phyloP scores from a whole-genome alignment of 2,888 invertebrate species.

The Vannuccia rotundouncinata region DNA sequence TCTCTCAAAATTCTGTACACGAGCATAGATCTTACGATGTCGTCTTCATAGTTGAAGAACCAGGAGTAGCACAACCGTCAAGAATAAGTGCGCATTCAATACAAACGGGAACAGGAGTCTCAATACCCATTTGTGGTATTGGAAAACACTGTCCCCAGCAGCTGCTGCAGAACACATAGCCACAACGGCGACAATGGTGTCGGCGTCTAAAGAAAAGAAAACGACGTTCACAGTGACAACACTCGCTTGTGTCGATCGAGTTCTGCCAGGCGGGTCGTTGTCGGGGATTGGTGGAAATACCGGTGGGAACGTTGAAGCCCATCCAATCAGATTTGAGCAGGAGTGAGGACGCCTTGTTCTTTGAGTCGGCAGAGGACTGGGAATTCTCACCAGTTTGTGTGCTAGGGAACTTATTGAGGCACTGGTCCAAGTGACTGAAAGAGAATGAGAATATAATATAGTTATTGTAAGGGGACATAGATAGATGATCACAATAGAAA shows the following conservation, averaged over 20 bases:
- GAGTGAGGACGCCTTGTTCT: no score
- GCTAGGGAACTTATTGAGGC: no score
- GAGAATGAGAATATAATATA: no score
- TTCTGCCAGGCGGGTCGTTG: not conserved
- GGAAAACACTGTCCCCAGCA: conserved; percentile 20
- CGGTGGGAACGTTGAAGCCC: not conserved
- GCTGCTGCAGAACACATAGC: conserved; percentile 57
- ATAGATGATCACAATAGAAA: no score
- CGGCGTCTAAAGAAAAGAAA: conserved; percentile 90
- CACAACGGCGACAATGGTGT: conserved; percentile 95
- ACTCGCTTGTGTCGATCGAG: not conserved
- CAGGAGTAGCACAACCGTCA: no score
- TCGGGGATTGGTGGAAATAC: not conserved
- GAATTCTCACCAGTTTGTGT: no score
- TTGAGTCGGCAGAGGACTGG: no score
- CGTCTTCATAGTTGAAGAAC: no score
- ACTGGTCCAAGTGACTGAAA: no score
- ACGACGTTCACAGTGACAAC: conserved; percentile 53
- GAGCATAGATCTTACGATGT: no score
- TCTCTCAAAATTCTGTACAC: no score
- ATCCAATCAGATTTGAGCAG: not conserved
- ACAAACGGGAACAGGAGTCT: conserved; percentile 28
- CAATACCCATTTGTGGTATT: conserved; percentile 22
- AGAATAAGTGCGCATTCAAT: conserved; percentile 29
- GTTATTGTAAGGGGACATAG: no score